These are phyloP conservation scores for Polyergus mexicanus DNA, from an alignment of 1,140 invertebrate species.

Conservation along the genomic window DNA sequence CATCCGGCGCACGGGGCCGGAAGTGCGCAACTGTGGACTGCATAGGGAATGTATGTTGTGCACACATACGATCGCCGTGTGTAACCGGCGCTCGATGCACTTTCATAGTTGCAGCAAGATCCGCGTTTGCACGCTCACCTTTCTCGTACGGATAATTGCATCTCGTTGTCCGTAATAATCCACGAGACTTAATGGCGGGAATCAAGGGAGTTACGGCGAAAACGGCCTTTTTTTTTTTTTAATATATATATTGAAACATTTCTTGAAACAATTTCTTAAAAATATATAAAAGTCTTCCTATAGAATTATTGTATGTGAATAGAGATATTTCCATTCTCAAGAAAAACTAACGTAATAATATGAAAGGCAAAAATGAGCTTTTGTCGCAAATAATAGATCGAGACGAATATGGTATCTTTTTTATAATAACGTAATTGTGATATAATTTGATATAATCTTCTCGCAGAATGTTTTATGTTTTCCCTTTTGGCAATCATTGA, in stretches of 20 bases:
- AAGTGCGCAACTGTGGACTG: conserved; percentile 50
- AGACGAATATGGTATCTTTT: too few relatives aligned
- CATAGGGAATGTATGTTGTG: conserved; percentile 4
- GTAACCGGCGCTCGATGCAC: not conserved
- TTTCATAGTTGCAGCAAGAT: not conserved
- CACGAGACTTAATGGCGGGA: conserved; percentile 42
- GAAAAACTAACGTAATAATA: not conserved
- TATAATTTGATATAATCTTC: not conserved
- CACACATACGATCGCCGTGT: not conserved
- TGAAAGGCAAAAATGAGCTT: not conserved
- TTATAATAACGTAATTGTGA: not conserved
- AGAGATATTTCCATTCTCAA: not conserved
- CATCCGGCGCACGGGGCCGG: conserved; percentile 66
- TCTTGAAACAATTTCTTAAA: not conserved
- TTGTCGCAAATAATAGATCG: not conserved
- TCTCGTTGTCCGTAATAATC: conserved; percentile 48
- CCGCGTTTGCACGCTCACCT: conserved; percentile 59
- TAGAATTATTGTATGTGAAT: not conserved
- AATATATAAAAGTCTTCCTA: not conserved
- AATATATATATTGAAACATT: not conserved
- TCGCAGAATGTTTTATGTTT: not conserved
- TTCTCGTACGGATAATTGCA: conserved; percentile 68
- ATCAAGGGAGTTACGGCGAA: not conserved
- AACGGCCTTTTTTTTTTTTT: too few relatives aligned
- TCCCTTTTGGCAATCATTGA: not conserved